phyloP scores from a whole-genome alignment of 2,888 invertebrate species.

The Erynnis tages region DNA sequence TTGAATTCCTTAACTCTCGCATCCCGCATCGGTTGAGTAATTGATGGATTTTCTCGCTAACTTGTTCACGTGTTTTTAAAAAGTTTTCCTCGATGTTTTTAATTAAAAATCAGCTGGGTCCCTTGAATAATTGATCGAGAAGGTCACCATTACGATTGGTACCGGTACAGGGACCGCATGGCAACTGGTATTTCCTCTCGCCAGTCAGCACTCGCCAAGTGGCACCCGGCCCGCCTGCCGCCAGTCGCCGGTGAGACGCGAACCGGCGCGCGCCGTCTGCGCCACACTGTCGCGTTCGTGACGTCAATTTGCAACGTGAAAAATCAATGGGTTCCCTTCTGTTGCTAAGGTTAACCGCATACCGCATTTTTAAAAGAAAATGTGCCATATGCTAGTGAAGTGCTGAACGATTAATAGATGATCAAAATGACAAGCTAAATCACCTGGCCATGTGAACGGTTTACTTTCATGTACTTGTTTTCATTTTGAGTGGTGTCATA shows the following conservation, averaged over 20 bases:
- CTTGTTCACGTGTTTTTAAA: too few species aligned
- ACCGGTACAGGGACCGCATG: slow-evolving; percentile 66
- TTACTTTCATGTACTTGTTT: slow-evolving; percentile 57
- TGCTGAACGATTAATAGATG: slow-evolving; percentile 51
- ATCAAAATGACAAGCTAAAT: slow-evolving; percentile 43
- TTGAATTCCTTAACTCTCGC: too few species aligned
- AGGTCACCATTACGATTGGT: slow-evolving; percentile 56
- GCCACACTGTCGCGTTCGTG: slow-evolving; percentile 59
- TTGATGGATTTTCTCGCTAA: too few species aligned
- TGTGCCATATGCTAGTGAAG: slow-evolving; percentile 74
- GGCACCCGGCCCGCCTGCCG: slow-evolving; percentile 46
- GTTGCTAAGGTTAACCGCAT: slow-evolving; percentile 73
- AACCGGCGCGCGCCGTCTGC: slow-evolving; percentile 73
- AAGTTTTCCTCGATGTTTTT: too few species aligned
- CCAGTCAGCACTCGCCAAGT: slow-evolving; percentile 34
- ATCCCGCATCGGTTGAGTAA: too few species aligned
- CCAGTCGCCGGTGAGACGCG: slow-evolving; percentile 74
- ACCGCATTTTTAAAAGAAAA: slow-evolving; percentile 78
- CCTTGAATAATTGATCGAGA: slow-evolving; percentile 58
- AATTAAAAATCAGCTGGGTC: slow-evolving; percentile 56
- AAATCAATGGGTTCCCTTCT: slow-evolving; percentile 75
- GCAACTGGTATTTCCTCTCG: slow-evolving; percentile 71
- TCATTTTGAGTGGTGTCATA: slow-evolving; percentile 69
- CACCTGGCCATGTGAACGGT: slow-evolving; percentile 65
- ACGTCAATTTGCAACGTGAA: slow-evolving; percentile 74